Conservation (phyloP, 2,888 invertebrate species). For the Hypolimnas misippus region DNA sequence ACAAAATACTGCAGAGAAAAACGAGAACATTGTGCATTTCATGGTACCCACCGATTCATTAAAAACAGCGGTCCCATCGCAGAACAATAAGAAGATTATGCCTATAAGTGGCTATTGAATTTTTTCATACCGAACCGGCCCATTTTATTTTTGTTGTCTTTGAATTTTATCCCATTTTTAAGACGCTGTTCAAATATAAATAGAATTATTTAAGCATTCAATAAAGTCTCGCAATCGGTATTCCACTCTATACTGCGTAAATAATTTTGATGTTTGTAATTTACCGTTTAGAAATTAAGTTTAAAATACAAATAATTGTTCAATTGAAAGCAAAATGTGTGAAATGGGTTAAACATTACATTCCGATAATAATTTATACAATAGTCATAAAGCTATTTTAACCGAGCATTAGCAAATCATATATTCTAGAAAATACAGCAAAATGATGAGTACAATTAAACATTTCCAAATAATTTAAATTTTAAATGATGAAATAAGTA, state of each 20-base stretch:
- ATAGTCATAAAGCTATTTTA: no score
- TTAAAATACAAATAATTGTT: no score
- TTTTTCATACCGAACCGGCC: slow-evolving; percentile 26
- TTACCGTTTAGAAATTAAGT: no score
- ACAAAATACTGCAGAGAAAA: slow-evolving; percentile 77
- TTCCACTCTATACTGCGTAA: background rate
- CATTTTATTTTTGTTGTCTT: slow-evolving; percentile 24
- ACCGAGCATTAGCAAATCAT: no score
- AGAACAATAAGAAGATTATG: slow-evolving; percentile 47
- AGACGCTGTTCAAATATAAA: slow-evolving; percentile 15
- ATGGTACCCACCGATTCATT: slow-evolving; percentile 49
- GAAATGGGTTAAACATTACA: no score
- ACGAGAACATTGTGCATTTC: slow-evolving; percentile 49
- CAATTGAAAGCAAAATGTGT: no score
- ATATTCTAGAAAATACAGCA: no score
- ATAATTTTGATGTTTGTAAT: background rate
- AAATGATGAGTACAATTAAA: no score
- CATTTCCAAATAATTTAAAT: no score
- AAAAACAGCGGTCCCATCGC: slow-evolving; percentile 49
- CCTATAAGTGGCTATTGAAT: slow-evolving; percentile 46
- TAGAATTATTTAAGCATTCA: background rate
- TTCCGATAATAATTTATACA: no score
- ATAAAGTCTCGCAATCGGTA: background rate
- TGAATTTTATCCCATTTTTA: slow-evolving; percentile 24
- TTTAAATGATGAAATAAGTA: no score